These are phyloP conservation scores for Leuciscus waleckii DNA, from an alignment of 2,797 vertebrate genomes.

Conservation along the genomic window DNA sequence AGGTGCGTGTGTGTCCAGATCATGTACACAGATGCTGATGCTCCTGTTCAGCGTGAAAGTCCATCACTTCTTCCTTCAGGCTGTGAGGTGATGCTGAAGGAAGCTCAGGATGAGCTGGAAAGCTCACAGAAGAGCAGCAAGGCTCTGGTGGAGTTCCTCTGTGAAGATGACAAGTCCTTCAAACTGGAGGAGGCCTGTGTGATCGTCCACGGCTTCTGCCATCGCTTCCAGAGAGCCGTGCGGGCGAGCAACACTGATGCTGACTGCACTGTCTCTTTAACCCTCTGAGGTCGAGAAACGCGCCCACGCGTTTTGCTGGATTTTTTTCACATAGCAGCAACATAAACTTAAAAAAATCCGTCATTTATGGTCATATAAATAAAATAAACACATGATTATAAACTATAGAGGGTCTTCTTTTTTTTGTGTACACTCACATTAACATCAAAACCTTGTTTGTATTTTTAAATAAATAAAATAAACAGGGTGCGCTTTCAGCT, in stretches of 20 bases:
- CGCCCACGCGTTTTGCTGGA: no score
- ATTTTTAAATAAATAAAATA: no score
- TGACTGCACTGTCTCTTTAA: not conserved
- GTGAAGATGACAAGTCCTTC: conserved; percentile 82
- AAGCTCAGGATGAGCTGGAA: conserved; percentile 79
- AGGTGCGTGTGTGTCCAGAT: conserved; percentile 69
- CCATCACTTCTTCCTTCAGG: conserved; percentile 61
- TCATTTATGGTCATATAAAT: no score
- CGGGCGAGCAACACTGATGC: conserved; percentile 65
- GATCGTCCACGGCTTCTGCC: conserved; percentile 80
- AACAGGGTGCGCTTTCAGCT: no score
- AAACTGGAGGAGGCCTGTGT: conserved; percentile 82
- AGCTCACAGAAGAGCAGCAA: conserved; percentile 79
- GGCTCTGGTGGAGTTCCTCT: conserved; percentile 83
- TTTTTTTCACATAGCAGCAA: no score
- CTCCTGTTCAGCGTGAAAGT: not conserved
- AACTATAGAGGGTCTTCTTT: no score
- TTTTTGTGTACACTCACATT: no score
- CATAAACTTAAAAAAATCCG: no score
- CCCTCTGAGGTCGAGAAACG: no score
- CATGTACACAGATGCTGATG: not conserved
- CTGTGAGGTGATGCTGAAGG: conserved; percentile 77
- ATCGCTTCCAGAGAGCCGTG: conserved; percentile 81
- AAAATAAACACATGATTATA: no score
- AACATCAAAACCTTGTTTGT: no score